Evolutionary conservation across 37 sponge, comb jelly and placozoan genomes (phyloP).

Genomic region (Agelas oroides): DNA sequence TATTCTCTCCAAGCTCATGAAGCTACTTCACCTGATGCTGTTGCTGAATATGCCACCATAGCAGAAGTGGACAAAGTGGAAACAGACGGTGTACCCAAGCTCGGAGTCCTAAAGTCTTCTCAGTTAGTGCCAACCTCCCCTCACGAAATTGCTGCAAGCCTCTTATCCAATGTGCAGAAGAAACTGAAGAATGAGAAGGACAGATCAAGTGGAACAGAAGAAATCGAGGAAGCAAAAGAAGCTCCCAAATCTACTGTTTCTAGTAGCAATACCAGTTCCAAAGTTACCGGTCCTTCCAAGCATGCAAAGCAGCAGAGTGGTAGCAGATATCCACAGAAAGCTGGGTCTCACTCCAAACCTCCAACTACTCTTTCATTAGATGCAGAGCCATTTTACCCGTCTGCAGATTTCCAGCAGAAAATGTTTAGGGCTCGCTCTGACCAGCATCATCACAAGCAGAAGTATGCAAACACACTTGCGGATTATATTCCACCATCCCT

Average conservation of each 20-base stretch:
- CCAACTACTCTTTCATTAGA: conserved; percentile 47
- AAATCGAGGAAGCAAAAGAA: not conserved
- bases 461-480: not conserved
- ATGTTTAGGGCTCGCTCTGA: too few relatives aligned
- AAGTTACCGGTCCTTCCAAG: too few relatives aligned
- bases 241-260: too few relatives aligned
- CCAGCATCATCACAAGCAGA: not conserved
- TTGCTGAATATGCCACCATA: too few relatives aligned
- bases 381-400: conserved; percentile 61
- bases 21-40: too few relatives aligned
- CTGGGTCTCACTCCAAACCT: not conserved
- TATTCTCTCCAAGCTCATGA: too few relatives aligned
- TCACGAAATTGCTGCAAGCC: conserved; percentile 69
- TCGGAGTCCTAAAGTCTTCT: not conserved
- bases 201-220: not conserved
- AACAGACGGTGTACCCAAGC: not conserved
- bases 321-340: not conserved
- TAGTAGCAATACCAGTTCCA: too few relatives aligned
- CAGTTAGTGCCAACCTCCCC: conserved; percentile 38
- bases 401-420: not conserved
- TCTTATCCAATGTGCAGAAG: conserved; percentile 35
- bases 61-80: not conserved
- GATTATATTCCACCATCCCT: not conserved
- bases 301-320: not conserved
- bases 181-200: conserved; percentile 8